Conservation (phyloP, 2,797 vertebrate species). For the Sylvilagus floridanus region DNA sequence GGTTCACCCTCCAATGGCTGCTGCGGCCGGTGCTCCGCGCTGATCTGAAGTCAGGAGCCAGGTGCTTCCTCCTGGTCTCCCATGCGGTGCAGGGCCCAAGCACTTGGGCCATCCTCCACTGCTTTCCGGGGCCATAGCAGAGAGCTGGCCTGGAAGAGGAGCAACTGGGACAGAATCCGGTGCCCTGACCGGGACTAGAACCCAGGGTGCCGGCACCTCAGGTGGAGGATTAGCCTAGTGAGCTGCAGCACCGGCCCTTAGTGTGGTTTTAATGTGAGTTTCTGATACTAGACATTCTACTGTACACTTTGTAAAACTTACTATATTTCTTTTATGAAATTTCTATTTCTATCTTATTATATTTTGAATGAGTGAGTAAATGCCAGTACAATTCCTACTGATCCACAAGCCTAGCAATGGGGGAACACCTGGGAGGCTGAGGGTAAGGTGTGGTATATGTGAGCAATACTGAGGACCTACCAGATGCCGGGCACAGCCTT, state of each 20-base stretch:
- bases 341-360: background rate
- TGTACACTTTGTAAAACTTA: background rate
- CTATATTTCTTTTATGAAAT: background rate
- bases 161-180: too few species aligned
- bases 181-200: too few species aligned
- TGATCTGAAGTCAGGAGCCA: too few species aligned
- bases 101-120: too few species aligned
- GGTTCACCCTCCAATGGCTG: too few species aligned
- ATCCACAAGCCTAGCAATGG: background rate
- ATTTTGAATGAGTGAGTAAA: background rate
- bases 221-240: too few species aligned
- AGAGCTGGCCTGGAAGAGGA: too few species aligned
- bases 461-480: background rate
- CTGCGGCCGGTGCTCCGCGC: too few species aligned
- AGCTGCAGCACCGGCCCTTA: background rate
- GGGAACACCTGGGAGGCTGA: background rate
- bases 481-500: background rate
- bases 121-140: too few species aligned
- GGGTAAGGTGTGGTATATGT: background rate
- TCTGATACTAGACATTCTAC: background rate
- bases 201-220: too few species aligned
- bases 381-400: background rate
- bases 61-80: too few species aligned
- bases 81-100: too few species aligned
- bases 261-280: background rate